Base-by-base conservation (phyloP, 2,888 invertebrate genomes). In the Platycnemis pennipes region DNA sequence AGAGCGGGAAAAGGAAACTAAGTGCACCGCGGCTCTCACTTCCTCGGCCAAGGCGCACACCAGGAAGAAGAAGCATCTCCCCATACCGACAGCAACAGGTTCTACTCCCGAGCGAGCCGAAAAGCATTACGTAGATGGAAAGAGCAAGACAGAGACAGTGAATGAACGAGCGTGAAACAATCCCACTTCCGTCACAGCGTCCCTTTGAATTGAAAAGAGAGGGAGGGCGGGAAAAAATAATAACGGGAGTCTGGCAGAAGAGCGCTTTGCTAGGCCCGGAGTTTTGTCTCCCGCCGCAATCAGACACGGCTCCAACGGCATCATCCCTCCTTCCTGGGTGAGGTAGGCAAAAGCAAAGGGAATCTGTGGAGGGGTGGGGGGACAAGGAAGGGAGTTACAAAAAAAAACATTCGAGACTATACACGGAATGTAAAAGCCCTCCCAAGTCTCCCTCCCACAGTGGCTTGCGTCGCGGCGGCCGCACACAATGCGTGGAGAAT, bases 101-200 rank as follows among this genome's bases (percentile, higher is more conserved):
- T 77, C 77, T 37, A 77, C 77, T 77, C 77, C 77, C 77, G 77
- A 77, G 77, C 77, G 77, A 77, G 37, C 77, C 77, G 31, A 37
- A 77, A 77, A 77, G 77, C 77, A 77, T 77, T 77, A 77, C 37
- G 77, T 37, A 77, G 77, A 77, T 77, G 77, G 77, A 31, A 77
- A 77, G 77, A 37, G 77, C 77, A 37, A 49, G 49, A 49, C 13
- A 49, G 49, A 77, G 69, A 77, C 37, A 37, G 77, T 37, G 77
- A 77, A 77, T 77, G 77, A 77, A 77, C 77, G 77, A 77, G 77
- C 77, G 77, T 77, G 77, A 77, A 77, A 77, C 77, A 77, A 77
- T 77, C 77, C 37, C 77, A 77, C 77, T 77, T 77, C 77, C 77
- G 77, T n/a, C 77, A 77, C 77, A 77, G 37, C 37, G 13, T 77